Base-by-base conservation (phyloP, 2,113 vertebrate genomes). In the Bubalus kerabau region DNA sequence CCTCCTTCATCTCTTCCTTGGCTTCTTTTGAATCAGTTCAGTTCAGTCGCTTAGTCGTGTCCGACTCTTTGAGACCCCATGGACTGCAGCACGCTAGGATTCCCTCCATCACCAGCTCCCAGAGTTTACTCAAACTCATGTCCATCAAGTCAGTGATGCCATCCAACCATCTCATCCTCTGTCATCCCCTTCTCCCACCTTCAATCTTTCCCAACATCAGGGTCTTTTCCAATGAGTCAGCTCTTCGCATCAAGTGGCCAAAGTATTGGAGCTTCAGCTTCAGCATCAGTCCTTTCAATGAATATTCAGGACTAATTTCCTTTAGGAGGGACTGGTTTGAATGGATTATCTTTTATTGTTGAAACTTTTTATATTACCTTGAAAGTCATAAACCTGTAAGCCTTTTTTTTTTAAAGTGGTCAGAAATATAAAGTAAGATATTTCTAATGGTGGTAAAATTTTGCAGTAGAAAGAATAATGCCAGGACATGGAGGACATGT, bases 401-500 rank as follows among this genome's bases (percentile, higher is more conserved):
- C 26, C 19, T 54, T 23, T 81, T 81, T 78, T 13, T 78, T n/a
- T 1, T 10, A 16, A 82, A 80, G 54, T 12, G n/a, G 5, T 74
- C 60, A 52, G 71, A 80, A 67, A 56, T 28, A 60, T 43, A 17
- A 89, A 88, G 15, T 13, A n/a, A 62, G 11, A 14, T 36, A 28
- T 74, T 88, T 54, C 5, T 60, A 83, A 17, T 11, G 23, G 43
- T 28, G 30, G 71, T 6, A 62, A 71, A 89, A 36, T 28, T 56
- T 9, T 17, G 36, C 54, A 62, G 43, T 54, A 23, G 26, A 84
- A 30, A 89, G 52, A 19, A 46, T 11, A 43, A 36, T 2, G 7
- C 23, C 15, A 62, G 64, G 28, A 43, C 0, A 1, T 16, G 5
- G 12, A 54, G 62, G n/a, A 16, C 52, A 8, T 4, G 0, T 1